These are phyloP conservation scores for Syritta pipiens DNA, from an alignment of 2,888 invertebrate genomes.

Conservation along the genomic window DNA sequence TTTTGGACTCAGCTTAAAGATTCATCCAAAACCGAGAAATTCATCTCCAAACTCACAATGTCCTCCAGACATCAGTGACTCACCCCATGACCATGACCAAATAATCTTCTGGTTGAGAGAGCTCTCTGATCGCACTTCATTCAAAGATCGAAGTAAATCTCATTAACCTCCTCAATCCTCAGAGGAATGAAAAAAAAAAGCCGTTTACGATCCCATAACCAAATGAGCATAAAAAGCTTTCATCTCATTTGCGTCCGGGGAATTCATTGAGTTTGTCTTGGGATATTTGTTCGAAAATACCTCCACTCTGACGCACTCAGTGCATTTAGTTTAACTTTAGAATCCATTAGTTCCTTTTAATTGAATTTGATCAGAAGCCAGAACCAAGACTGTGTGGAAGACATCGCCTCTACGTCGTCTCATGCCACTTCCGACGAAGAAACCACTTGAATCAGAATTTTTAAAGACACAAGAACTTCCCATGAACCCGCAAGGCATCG, in stretches of 20 bases:
- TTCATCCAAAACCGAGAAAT: too few relatives aligned
- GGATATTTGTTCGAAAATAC: too few relatives aligned
- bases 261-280: too few relatives aligned
- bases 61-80: too few relatives aligned
- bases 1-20: too few relatives aligned
- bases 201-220: conserved; percentile 8
- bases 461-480: conserved; percentile 5
- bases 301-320: neutral
- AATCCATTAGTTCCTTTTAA: conserved; percentile 58
- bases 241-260: conserved; percentile 10
- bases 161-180: neutral
- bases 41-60: too few relatives aligned
- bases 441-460: conserved; percentile 24
- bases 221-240: conserved; percentile 25
- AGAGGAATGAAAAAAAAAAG: conserved; percentile 2
- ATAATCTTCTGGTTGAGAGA: too few relatives aligned
- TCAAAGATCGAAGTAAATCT: neutral
- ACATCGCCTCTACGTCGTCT: too few relatives aligned
- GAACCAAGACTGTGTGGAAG: conserved; percentile 17
- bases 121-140: too few relatives aligned
- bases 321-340: conserved; percentile 30
- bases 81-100: too few relatives aligned
- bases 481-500: neutral
- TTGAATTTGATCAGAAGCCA: conserved; percentile 53
- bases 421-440: neutral